phyloP scores from a whole-genome alignment of 2,113 vertebrate genomes.

The Peromyscus polionotus region DNA sequence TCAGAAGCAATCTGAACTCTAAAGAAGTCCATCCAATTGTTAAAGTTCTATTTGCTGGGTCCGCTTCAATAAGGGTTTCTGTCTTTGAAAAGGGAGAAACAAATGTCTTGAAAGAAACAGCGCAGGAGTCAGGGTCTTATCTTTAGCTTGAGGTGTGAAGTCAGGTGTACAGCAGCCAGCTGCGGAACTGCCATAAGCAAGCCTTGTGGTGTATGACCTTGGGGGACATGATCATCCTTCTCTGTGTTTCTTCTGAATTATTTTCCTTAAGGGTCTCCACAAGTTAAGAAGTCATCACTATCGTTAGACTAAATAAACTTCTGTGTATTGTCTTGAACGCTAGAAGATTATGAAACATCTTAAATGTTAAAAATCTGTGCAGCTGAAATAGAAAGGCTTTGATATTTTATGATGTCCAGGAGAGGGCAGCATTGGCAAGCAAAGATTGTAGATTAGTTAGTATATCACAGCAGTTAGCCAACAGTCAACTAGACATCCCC shows the following conservation, averaged over 20 bases:
- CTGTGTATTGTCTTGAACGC: neutral
- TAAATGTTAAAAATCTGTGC: neutral
- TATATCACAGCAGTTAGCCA: neutral
- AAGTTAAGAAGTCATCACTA: neutral
- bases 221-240: too few relatives aligned
- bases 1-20: neutral
- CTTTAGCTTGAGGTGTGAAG: neutral
- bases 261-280: neutral
- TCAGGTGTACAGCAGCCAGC: neutral
- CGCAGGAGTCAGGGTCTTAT: neutral
- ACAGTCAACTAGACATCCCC: neutral
- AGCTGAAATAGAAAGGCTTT: neutral
- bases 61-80: neutral
- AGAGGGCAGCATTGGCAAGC: neutral
- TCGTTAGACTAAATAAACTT: neutral
- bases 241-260: neutral
- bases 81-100: neutral
- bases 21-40: neutral
- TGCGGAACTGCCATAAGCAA: neutral
- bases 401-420: neutral
- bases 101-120: neutral
- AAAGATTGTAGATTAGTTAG: neutral
- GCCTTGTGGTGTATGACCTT: neutral
- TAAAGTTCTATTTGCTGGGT: neutral
- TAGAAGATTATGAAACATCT: neutral